Base-by-base conservation (phyloP, 92 coral and sea anemone species). In the Porites divaricata region DNA sequence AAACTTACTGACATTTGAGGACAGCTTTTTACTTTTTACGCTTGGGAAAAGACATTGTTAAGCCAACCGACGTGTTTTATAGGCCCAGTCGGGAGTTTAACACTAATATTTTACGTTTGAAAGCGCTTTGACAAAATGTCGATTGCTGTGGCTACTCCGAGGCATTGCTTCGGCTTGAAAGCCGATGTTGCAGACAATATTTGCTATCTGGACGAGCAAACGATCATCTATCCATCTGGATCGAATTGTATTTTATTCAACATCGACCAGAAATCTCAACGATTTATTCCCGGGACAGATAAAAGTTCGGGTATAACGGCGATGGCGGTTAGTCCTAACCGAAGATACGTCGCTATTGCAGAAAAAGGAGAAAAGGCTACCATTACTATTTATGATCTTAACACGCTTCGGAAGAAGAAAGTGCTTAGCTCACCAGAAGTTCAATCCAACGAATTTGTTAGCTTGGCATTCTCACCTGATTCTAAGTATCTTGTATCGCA, bases 391-490 rank as follows among this genome's bases (percentile, higher is more conserved):
- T 97, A 97, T 86, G 99, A 97, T 86, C 94, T 97, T 52, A 98
- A 97, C 87, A 97, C 99, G 26, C 71, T 97, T 72, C 85, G 99
- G 67, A 97, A 95, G 82, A 97, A 95, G 87, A 97, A 97, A 52
- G 99, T 97, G 9, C 92, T 97, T 21, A 93, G 94, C 73, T 86
- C 91, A 79, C 63, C 94, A 17, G 99, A 97, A 51, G 86, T 95
- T 35, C 97, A 95, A 88, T 92, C 98, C 6, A 88, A 87, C 9
- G 99, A 97, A 81, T 97, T 95, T 91, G 95, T 97, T 14, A 97
- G 99, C 83, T 86, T 97, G 82, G 99, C 99, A 11, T 97, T 97
- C 84, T 97, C 99, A 19, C 99, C 99, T 1, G 99, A 97, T 85
- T 97, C 99, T 49, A 97, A 97, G 77, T 97, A 97, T 81, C 92